Percentiles rank a stretch among this genome's conserved stretches.
phyloP scores from a whole-genome alignment of 2,113 vertebrate species.

The Gallinago jamesoni region DNA sequence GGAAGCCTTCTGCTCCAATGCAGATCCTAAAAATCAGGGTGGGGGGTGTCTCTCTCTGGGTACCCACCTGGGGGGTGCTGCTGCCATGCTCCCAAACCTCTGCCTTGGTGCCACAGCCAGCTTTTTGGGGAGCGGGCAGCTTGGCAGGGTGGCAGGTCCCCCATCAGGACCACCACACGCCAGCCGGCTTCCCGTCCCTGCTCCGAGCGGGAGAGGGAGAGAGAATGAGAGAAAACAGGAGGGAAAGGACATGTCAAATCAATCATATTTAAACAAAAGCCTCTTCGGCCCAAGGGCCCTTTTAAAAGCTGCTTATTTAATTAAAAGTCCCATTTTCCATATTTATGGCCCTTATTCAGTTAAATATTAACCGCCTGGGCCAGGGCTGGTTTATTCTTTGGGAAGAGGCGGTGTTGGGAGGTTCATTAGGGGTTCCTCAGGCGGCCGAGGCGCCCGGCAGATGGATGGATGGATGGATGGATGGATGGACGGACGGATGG shows the following conservation, averaged over 20 bases:
- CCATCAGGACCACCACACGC: accelerated
- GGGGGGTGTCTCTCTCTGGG: neutral
- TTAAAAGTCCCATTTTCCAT: constrained; percentile 98
- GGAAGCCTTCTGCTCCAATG: neutral
- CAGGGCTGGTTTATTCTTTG: constrained; percentile 77
- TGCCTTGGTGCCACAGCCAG: neutral
- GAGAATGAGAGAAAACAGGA: constrained; percentile 12
- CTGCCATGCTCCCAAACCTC: neutral
- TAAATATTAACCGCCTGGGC: constrained; percentile 93
- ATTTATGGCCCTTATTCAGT: constrained; percentile 96
- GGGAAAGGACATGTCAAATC: constrained; percentile 88
- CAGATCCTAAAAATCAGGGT: neutral
- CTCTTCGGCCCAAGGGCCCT: constrained; percentile 89
- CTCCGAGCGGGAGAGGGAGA: neutral
- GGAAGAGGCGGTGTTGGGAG: constrained; percentile 61
- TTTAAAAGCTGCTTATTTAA: constrained; percentile 99
- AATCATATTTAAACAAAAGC: constrained; percentile 99
- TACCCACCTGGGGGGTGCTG: accelerated
- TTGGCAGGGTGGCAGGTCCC: neutral
- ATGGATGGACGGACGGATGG: neutral
- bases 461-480: constrained; percentile 5
- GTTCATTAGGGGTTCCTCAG: constrained; percentile 74
- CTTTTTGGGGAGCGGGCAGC: neutral
- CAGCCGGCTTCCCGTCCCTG: neutral
- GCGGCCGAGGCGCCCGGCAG: neutral